Percentiles rank a stretch among this genome's conserved stretches.
Evolutionary conservation across 2,113 vertebrate genomes (phyloP).

Genomic region (Oryzias curvinotus): DNA sequence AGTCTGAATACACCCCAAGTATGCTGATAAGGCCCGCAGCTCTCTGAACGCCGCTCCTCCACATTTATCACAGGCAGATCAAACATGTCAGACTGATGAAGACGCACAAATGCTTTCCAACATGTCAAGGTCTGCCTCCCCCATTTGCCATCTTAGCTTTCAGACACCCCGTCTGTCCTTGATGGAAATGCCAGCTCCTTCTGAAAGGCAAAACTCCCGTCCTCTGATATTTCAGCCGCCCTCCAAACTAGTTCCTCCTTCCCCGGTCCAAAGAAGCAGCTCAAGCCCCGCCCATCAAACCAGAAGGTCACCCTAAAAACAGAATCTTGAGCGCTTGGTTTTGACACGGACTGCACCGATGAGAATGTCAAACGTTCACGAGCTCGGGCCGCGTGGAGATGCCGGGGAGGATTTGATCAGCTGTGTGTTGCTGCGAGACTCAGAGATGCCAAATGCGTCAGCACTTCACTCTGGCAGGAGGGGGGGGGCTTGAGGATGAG

Average conservation of each 20-base stretch:
- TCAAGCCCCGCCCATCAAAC: background rate
- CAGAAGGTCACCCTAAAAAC: constrained; percentile 35
- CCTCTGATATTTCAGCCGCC: constrained; percentile 64
- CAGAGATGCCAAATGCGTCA: constrained; percentile 39
- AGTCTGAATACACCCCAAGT: no score
- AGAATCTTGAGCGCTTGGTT: constrained; percentile 32
- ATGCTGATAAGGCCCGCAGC: no score
- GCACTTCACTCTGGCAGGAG: background rate
- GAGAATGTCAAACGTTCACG: background rate
- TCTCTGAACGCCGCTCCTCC: background rate
- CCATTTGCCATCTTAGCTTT: constrained; percentile 39
- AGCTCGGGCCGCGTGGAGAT: constrained; percentile 4
- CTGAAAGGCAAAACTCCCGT: constrained; percentile 70
- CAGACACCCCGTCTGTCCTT: constrained; percentile 35
- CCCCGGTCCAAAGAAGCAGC: background rate
- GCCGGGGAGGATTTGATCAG: constrained; percentile 27
- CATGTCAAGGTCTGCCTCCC: constrained; percentile 34
- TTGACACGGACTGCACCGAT: background rate
- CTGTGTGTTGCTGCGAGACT: constrained; percentile 10
- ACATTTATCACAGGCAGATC: constrained; percentile 1
- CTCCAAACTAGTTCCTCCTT: background rate
- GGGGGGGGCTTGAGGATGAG: background rate
- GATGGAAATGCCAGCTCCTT: constrained; percentile 71
- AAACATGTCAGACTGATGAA: background rate
- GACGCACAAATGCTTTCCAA: constrained; percentile 16